Percentiles rank a stretch among this genome's conserved stretches.
Evolutionary conservation across 2,113 vertebrate genomes (phyloP).

Genomic region (Dicerorhinus sumatrensis): DNA sequence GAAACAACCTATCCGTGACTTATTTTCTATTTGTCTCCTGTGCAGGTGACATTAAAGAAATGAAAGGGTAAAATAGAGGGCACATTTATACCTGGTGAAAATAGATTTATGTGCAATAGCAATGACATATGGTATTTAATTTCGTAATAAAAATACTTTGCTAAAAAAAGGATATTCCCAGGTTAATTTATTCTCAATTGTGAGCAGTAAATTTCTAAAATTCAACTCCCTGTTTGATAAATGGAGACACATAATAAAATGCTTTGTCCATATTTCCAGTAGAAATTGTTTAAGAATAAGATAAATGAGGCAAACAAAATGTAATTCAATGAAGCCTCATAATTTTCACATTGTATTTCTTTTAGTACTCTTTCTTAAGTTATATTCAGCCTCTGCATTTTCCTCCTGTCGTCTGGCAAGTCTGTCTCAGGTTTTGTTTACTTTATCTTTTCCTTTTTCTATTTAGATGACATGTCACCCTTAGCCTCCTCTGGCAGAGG

Average conservation of each 20-base stretch:
- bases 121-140: not conserved
- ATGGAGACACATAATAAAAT: not conserved
- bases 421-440: not conserved
- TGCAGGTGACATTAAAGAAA: not conserved
- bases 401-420: not conserved
- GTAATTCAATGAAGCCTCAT: not conserved
- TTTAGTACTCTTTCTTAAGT: not conserved
- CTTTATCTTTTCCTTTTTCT: not conserved
- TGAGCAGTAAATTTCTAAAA: slow-evolving; percentile 55
- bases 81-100: not conserved
- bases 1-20: not conserved
- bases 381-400: not conserved
- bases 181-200: not conserved
- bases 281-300: slow-evolving; percentile 7
- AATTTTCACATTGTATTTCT: not conserved
- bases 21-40: not conserved
- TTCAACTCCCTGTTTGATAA: slow-evolving; percentile 2
- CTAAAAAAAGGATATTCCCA: not conserved
- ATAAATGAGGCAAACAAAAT: slow-evolving; percentile 17
- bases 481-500: not conserved
- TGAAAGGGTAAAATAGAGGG: not conserved
- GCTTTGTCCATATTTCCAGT: slow-evolving; percentile 14
- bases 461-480: not conserved
- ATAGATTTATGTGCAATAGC: not conserved
- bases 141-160: slow-evolving; percentile 34